Base-by-base conservation (phyloP, 2,797 vertebrate species). In the Sebastes steindachneri region DNA sequence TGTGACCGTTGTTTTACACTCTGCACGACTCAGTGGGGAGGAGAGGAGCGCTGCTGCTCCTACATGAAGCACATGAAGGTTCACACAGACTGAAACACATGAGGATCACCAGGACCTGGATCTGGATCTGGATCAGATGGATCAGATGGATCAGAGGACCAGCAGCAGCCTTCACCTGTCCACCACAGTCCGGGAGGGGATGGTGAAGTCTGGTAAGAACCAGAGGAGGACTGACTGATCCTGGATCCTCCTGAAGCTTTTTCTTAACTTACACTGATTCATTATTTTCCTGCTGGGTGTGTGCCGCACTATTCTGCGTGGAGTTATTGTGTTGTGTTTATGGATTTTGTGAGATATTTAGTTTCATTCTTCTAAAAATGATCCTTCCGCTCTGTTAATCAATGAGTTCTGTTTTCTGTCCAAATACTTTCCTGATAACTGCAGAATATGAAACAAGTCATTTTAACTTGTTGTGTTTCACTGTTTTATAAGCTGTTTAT, bases 181-280 rank as follows among this genome's bases (percentile, higher is more conserved):
- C 51, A 9, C 8, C 26, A 4, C 72, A 3, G 37, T 94, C 93
- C 85, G 93, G 83, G 96, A 96, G 12, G 90, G 95, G 12, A 92
- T 97, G 88, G 90, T 95, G 82, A 97, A 97, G 94, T 98, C 97
- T 80, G 97, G 97, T 98, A 97, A 97, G 97, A 79, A 11, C 33
- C 19, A 45, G 26, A 70, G 69, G 72, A 67, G 69, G 72, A 67
- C 23, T 1, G 29, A 60, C 12, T 8, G 73, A 25, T 67, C 57
- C 70, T 62, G 66, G 31, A 54, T 58, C 60, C 60, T 57, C 25
- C 60, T 70, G 48, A 14, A 33, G 26, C n/a, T 1, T 64, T 25
- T 37, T 15, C n/a, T 25, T 0, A 45, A 45, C 41, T 45, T 19
- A 45, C 23, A 2, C 60, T 59, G 41, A 45, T 45, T 17, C 41